Base-by-base conservation (phyloP, 2,888 invertebrate genomes). In the Sminthurides aquaticus region DNA sequence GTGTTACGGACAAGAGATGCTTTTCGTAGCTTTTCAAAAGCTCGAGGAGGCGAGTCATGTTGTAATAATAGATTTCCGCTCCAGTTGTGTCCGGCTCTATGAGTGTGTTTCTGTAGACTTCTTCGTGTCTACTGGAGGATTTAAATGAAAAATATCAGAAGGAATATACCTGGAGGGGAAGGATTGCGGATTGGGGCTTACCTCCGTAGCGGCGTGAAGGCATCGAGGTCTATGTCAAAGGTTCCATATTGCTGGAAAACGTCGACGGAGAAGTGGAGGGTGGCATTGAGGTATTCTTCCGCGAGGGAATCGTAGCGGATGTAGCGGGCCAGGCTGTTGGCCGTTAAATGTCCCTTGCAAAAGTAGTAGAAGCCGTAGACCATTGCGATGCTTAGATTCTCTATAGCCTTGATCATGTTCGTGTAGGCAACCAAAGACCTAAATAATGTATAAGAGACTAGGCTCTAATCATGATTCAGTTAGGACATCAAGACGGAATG, bases 341-440 rank as follows among this genome's bases (percentile, higher is more conserved):
- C 75, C 3, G 75, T 71, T 15, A 79, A 76, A 34, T 77, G 77
- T 2, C 78, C 78, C 29, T 75, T 76, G 28, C 78, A 78, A 71
- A 78, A 80, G 73, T 78, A 80, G 72, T 78, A 77, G 29, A 79
- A 75, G 0, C 80, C 80, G 62, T 79, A 78, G 22, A 80, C 78
- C 67, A 79, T 76, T 49, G 80, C 78, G 24, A 80, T 78, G 43
- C 79, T 79, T 62, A 79, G 76, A 71, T 81, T 78, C 69, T 81
- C 80, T 67, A 80, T 78, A 24, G 79, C 78, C 22, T 78, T 77
- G 20, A 81, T 77, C 56, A 81, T 77, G 73, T 79, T 79, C 74
- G 80, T 80, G 76, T 80, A 81, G 1, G 80, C 80, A 49, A 81
- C 79, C 64, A 81, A 75, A 27, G 76, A 73, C 67, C 79, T 78